A percentile compares a stretch with the other conserved stretches of the same genome.
Evolutionary conservation across 2,113 vertebrate species (phyloP).

Genomic region (Tricholaema leucomelas): DNA sequence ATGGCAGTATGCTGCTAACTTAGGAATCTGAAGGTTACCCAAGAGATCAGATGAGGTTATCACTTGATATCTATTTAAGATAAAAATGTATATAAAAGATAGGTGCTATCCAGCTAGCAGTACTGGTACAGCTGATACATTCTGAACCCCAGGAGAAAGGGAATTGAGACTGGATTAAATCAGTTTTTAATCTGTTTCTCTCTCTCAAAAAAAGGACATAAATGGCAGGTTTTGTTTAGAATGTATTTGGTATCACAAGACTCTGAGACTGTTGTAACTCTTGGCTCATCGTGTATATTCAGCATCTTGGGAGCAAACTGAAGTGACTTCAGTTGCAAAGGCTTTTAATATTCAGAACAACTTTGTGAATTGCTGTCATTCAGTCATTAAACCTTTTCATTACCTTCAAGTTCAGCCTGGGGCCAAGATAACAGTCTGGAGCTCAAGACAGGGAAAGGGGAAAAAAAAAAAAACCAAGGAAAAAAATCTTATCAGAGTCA

Average conservation of each 20-base stretch:
- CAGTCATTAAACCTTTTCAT: neutral
- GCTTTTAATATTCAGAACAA: neutral
- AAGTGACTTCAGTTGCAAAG: constrained; percentile 3
- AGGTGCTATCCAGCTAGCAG: neutral
- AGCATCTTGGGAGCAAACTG: neutral
- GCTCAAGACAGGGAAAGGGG: neutral
- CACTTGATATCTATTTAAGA: neutral
- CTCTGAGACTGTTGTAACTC: neutral
- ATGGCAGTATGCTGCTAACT: neutral
- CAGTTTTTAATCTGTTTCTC: neutral
- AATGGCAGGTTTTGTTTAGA: neutral
- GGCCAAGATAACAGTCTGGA: neutral
- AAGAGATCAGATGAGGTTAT: neutral
- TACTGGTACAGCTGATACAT: neutral
- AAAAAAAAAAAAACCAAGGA: neutral
- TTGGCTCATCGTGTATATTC: neutral
- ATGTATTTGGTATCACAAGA: neutral
- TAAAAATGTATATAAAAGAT: neutral
- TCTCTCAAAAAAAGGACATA: neutral
- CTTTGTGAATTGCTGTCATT: neutral
- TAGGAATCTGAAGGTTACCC: neutral
- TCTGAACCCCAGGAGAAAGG: neutral
- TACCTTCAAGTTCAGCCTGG: neutral
- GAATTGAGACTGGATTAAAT: neutral
- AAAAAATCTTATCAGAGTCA: neutral